Conservation (phyloP, 2,113 vertebrate species). For the Bubo bubo region DNA sequence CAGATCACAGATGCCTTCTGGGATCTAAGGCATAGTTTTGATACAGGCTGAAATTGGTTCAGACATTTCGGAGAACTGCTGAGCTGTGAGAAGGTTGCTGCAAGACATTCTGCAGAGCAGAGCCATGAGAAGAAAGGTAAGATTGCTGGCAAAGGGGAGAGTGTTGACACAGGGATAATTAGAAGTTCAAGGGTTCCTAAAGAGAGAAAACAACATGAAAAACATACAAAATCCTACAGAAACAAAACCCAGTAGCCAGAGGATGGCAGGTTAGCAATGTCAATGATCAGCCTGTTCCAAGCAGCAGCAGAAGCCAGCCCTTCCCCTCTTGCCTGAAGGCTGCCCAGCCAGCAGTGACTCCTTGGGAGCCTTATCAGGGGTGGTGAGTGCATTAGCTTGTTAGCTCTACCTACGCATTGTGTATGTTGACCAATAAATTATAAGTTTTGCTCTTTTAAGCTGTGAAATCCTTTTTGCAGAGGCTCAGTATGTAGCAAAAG, state of each 20-base stretch:
- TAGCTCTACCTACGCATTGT: background rate
- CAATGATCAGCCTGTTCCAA: background rate
- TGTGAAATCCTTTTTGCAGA: background rate
- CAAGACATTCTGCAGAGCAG: background rate
- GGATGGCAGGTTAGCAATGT: background rate
- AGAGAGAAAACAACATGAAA: background rate
- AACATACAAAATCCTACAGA: background rate
- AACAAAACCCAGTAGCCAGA: background rate
- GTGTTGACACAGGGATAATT: background rate
- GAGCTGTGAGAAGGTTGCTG: rapidly evolving
- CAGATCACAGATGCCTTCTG: background rate
- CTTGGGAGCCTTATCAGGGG: background rate
- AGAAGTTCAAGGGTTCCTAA: background rate
- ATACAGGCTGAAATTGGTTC: background rate
- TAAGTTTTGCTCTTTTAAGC: background rate
- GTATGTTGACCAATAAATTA: background rate
- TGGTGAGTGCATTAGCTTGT: background rate
- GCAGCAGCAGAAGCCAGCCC: background rate
- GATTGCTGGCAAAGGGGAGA: background rate
- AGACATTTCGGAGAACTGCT: background rate
- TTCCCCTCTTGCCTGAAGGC: background rate
- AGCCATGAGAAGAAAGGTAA: background rate
- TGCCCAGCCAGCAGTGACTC: background rate
- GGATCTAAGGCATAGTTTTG: background rate
- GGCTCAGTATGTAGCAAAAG: background rate